Conservation (phyloP, 2,888 invertebrate species). For the Chrysina gloriosa region DNA sequence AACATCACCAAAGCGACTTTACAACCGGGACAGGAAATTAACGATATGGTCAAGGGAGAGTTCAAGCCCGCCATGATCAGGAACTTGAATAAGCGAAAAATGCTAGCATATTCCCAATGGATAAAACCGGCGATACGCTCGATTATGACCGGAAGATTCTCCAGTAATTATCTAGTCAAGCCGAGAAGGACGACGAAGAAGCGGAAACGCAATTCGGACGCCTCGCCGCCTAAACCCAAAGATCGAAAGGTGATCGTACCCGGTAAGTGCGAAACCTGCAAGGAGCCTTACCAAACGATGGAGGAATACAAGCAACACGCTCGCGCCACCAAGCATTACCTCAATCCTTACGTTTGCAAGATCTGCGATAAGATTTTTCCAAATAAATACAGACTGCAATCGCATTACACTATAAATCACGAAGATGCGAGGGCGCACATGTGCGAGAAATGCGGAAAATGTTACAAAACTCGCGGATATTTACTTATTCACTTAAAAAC, state of each 20-base stretch:
- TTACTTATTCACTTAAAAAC: slow-evolving; percentile 21
- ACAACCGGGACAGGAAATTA: background rate
- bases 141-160: background rate
- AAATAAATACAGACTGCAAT: slow-evolving; percentile 34
- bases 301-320: slow-evolving; percentile 34
- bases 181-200: slow-evolving; percentile 13
- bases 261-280: slow-evolving; percentile 27
- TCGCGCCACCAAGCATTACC: slow-evolving; percentile 32
- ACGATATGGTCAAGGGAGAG: background rate
- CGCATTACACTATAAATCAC: slow-evolving; percentile 39
- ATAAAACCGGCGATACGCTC: slow-evolving; percentile 13
- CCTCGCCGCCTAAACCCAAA: slow-evolving; percentile 7
- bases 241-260: slow-evolving; percentile 12
- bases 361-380: slow-evolving; percentile 40
- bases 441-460: slow-evolving; percentile 37
- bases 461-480: slow-evolving; percentile 23
- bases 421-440: slow-evolving; percentile 24
- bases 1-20: slow-evolving; percentile 1
- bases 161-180: background rate
- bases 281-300: slow-evolving; percentile 12
- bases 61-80: background rate
- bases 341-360: slow-evolving; percentile 41
- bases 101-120: slow-evolving; percentile 2
- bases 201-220: background rate
- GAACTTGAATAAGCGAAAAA: slow-evolving; percentile 14